These are phyloP conservation scores for Periphyllus acericola DNA, from an alignment of 2,888 invertebrate species.

Conservation along the genomic window DNA sequence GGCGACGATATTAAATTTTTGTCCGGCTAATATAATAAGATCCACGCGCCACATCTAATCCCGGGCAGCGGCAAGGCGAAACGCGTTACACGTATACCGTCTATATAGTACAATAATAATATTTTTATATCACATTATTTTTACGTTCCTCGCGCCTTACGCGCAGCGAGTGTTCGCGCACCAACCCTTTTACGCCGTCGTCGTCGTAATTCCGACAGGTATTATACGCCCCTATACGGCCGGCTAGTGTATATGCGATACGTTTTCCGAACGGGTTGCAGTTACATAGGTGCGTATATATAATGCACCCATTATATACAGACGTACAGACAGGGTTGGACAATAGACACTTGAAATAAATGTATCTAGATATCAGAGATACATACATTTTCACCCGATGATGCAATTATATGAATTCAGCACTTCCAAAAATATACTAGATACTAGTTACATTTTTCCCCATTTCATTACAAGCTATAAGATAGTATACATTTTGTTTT, in stretches of 20 bases:
- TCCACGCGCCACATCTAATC: not conserved
- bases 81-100: not conserved
- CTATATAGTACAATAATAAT: not conserved
- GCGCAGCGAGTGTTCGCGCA: not conserved
- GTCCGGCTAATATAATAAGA: slow-evolving; percentile 40
- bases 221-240: not conserved
- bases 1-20: slow-evolving; percentile 47
- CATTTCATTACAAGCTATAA: too few relatives aligned
- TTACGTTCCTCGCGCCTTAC: not conserved
- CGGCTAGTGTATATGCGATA: not conserved
- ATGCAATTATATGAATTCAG: too few relatives aligned
- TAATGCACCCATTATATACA: too few relatives aligned
- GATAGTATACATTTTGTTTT: too few relatives aligned
- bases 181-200: not conserved
- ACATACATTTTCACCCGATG: too few relatives aligned
- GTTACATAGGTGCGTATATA: too few relatives aligned
- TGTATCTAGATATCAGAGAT: too few relatives aligned
- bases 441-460: too few relatives aligned
- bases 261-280: too few relatives aligned
- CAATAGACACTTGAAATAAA: too few relatives aligned
- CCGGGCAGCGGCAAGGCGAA: not conserved
- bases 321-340: too few relatives aligned
- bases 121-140: not conserved
- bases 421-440: too few relatives aligned
- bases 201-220: not conserved